phyloP scores from a whole-genome alignment of 2,888 invertebrate genomes.

The Idaea straminata region DNA sequence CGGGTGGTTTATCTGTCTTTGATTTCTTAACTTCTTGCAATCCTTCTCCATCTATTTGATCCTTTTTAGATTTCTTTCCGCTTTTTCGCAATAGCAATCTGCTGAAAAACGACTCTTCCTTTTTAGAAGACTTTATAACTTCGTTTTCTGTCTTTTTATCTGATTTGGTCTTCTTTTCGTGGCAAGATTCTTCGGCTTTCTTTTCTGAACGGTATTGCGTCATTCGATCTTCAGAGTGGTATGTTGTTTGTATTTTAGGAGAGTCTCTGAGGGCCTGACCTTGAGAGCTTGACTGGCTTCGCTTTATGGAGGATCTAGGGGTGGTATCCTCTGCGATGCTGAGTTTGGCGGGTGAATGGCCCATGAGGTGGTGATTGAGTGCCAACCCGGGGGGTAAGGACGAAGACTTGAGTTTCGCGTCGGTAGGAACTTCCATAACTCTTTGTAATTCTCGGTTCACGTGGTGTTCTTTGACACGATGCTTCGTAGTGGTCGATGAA shows the following conservation, averaged over 20 bases:
- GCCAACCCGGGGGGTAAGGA: conserved; percentile 83
- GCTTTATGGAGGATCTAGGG: conserved; percentile 69
- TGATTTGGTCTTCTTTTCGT: conserved; percentile 72
- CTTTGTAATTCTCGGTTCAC: conserved; percentile 64
- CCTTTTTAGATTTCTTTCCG: conserved; percentile 84
- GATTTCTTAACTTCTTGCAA: conserved; percentile 64
- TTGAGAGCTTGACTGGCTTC: conserved; percentile 76
- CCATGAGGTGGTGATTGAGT: conserved; percentile 71
- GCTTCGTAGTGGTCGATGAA: conserved; percentile 75
- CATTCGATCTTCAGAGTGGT: conserved; percentile 60
- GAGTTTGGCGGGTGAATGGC: conserved; percentile 74
- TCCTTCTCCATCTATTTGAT: conserved; percentile 65
- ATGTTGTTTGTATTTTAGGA: conserved; percentile 53
- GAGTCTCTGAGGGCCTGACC: conserved; percentile 65
- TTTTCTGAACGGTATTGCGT: conserved; percentile 60
- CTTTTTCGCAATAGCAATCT: conserved; percentile 85
- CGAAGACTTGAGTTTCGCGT: conserved; percentile 82
- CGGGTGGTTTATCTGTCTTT: conserved; percentile 57
- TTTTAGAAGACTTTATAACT: conserved; percentile 72
- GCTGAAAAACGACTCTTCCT: conserved; percentile 83
- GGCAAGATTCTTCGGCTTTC: conserved; percentile 73
- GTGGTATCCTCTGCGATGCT: conserved; percentile 70
- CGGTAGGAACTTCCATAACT: conserved; percentile 66
- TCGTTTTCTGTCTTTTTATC: conserved; percentile 74
- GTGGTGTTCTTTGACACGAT: conserved; percentile 65